Percentiles rank a stretch among this genome's conserved stretches.
These are phyloP conservation scores for Pitangus sulphuratus DNA, from an alignment of 2,797 vertebrate species.

Conservation along the genomic window DNA sequence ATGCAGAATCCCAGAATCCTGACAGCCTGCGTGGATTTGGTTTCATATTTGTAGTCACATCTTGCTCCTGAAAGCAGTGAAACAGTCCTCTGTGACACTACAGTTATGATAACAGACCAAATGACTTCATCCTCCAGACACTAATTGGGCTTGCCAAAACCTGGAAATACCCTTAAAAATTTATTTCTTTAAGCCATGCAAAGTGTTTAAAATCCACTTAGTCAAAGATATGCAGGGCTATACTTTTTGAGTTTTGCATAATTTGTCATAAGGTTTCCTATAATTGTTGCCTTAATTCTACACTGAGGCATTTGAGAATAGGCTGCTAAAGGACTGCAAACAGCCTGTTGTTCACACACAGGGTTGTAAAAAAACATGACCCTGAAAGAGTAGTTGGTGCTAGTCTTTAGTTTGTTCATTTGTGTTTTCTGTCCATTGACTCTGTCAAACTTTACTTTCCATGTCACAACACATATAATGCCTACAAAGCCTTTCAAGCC, in stretches of 20 bases:
- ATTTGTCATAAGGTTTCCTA: not conserved
- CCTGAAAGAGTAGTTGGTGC: not conserved
- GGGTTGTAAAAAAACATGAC: not conserved
- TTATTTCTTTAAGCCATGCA: not conserved
- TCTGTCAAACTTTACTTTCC: not conserved
- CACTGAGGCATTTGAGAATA: not conserved
- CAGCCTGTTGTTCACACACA: not conserved
- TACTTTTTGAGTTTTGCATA: not conserved
- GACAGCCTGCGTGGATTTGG: conserved; percentile 34
- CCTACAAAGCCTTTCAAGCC: not conserved
- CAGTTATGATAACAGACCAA: not conserved
- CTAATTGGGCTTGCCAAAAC: not conserved
- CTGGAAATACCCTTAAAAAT: not conserved
- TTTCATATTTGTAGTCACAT: conserved; percentile 54
- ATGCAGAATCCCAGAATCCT: conserved; percentile 35
- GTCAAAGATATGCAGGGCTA: not conserved
- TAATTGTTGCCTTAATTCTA: not conserved
- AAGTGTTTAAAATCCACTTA: not conserved
- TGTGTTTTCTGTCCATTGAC: not conserved
- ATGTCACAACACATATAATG: not conserved
- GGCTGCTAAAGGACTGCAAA: not conserved
- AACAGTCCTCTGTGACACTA: not conserved
- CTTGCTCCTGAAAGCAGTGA: not conserved
- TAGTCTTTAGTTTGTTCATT: not conserved
- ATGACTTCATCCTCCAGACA: not conserved